These are phyloP conservation scores for Copidosoma aretas DNA, from an alignment of 2,888 invertebrate species.

Conservation along the genomic window DNA sequence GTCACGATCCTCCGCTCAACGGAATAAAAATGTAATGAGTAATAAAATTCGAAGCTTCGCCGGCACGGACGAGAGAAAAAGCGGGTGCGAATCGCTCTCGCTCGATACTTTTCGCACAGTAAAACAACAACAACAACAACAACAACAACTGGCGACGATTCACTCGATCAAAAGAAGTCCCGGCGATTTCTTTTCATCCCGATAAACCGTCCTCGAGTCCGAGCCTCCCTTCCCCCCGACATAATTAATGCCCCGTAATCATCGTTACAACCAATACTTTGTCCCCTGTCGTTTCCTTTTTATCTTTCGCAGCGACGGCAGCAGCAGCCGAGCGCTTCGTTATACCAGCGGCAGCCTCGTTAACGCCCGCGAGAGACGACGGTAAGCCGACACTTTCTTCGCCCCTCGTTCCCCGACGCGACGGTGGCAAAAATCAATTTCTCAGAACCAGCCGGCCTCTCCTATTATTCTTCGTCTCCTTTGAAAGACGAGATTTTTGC, in stretches of 20 bases:
- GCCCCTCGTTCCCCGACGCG: background rate
- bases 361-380: conserved; percentile 12
- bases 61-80: too few relatives aligned
- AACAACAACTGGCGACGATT: too few relatives aligned
- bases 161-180: too few relatives aligned
- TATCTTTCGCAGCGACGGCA: background rate
- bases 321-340: conserved; percentile 3
- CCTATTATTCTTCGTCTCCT: background rate
- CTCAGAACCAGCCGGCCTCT: conserved; percentile 7
- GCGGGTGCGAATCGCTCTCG: too few relatives aligned
- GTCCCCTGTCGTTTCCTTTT: background rate
- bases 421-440: conserved; percentile 18
- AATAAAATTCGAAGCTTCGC: too few relatives aligned
- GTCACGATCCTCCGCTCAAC: too few relatives aligned
- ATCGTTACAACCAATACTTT: conserved; percentile 12
- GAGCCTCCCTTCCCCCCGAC: too few relatives aligned
- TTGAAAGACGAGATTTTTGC: background rate
- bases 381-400: conserved; percentile 25
- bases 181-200: too few relatives aligned
- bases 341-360: conserved; percentile 12
- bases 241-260: background rate
- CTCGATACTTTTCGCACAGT: too few relatives aligned
- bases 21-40: too few relatives aligned
- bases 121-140: too few relatives aligned
- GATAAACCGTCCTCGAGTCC: too few relatives aligned